These are phyloP conservation scores for Poecilia velifera DNA, from an alignment of 2,797 vertebrate genomes.

Conservation along the genomic window DNA sequence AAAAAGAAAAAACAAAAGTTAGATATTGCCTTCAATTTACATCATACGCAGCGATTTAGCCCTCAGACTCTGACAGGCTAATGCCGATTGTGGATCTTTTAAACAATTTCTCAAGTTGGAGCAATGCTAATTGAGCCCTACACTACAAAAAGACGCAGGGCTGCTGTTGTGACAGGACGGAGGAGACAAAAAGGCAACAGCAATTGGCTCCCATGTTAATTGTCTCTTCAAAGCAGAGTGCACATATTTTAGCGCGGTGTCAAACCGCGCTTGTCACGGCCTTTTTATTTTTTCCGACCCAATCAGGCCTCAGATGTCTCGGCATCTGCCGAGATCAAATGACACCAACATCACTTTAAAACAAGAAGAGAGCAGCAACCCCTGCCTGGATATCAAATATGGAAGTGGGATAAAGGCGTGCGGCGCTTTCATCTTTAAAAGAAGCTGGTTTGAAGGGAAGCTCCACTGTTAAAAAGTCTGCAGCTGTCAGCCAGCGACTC, in stretches of 20 bases:
- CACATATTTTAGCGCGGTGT: slow-evolving; percentile 63
- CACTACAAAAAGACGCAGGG: slow-evolving; percentile 69
- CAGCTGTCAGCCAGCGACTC: slow-evolving; percentile 66
- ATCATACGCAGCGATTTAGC: slow-evolving; percentile 32
- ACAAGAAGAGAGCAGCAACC: slow-evolving; percentile 72
- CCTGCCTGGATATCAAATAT: slow-evolving; percentile 73
- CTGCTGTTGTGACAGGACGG: slow-evolving; percentile 62
- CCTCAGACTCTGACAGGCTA: slow-evolving; percentile 35
- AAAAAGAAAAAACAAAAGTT: neutral
- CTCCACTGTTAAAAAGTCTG: slow-evolving; percentile 65
- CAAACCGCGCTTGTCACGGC: slow-evolving; percentile 54
- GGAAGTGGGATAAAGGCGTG: slow-evolving; percentile 70
- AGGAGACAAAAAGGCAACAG: slow-evolving; percentile 64
- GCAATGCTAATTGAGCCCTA: slow-evolving; percentile 70
- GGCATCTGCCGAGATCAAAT: slow-evolving; percentile 78
- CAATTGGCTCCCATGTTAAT: slow-evolving; percentile 76
- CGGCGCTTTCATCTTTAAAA: slow-evolving; percentile 77
- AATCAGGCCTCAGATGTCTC: slow-evolving; percentile 76
- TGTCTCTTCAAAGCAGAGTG: slow-evolving; percentile 73
- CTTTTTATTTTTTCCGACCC: slow-evolving; percentile 58
- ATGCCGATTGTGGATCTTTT: slow-evolving; percentile 46
- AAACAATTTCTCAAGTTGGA: slow-evolving; percentile 57
- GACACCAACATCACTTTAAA: slow-evolving; percentile 76
- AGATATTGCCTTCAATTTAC: slow-evolving; percentile 45
- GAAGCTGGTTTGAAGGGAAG: slow-evolving; percentile 72